phyloP scores from a whole-genome alignment of 1,140 invertebrate genomes.

The Drosophila ficusphila region DNA sequence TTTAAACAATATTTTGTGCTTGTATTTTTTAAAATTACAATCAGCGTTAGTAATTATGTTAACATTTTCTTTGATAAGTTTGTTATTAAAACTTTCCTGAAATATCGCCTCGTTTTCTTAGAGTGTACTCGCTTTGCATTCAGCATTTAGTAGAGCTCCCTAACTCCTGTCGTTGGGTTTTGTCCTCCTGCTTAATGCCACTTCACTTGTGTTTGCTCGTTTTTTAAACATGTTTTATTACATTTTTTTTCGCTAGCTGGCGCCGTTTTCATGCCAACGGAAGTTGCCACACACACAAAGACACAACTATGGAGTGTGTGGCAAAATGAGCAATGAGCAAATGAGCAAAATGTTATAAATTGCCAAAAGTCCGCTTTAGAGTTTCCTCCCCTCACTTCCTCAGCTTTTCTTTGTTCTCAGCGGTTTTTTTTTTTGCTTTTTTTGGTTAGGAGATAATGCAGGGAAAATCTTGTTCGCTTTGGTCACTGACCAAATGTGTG shows the following conservation, averaged over 20 bases:
- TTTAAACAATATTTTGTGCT: not conserved
- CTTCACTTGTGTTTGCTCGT: conserved; percentile 64
- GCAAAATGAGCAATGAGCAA: conserved; percentile 62
- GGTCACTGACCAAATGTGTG: conserved; percentile 41
- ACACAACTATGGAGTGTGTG: conserved; percentile 40
- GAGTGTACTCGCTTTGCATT: conserved; percentile 26
- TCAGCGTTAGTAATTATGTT: too few relatives aligned
- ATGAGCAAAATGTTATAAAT: conserved; percentile 79
- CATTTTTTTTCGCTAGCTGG: conserved; percentile 54
- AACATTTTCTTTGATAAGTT: too few relatives aligned
- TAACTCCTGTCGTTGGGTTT: conserved; percentile 8
- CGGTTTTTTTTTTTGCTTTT: conserved; percentile 20
- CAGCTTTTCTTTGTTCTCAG: conserved; percentile 25
- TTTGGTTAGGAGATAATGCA: conserved; percentile 68
- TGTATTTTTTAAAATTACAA: too few relatives aligned
- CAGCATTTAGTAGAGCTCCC: conserved; percentile 11
- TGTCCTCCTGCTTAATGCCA: conserved; percentile 65
- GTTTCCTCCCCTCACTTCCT: not conserved
- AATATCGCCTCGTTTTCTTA: not conserved
- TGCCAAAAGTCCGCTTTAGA: conserved; percentile 59
- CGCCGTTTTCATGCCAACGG: conserved; percentile 73
- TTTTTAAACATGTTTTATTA: conserved; percentile 77
- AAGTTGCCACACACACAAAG: conserved; percentile 40
- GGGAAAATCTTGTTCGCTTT: conserved; percentile 67
- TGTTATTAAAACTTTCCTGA: too few relatives aligned